Evolutionary conservation across 1,140 invertebrate genomes (phyloP).

Genomic region (Drosophila fuyamai): DNA sequence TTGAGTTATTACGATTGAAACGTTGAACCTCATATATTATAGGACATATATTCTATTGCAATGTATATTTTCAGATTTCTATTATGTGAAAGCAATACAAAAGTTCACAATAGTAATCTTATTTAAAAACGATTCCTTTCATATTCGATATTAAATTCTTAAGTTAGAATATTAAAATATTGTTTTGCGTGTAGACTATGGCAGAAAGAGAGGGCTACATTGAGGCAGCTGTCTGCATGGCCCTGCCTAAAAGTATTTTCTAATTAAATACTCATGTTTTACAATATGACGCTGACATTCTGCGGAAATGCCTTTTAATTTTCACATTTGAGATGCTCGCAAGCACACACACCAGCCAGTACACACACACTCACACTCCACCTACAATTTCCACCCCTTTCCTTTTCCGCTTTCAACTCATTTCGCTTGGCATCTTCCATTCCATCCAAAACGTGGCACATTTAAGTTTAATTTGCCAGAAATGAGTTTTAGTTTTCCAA

Average conservation of each 20-base stretch:
- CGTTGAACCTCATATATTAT: too few relatives aligned
- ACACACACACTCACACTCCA: constrained; percentile 12
- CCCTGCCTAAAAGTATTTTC: constrained; percentile 75
- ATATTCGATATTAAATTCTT: too few relatives aligned
- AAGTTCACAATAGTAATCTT: too few relatives aligned
- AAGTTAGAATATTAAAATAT: too few relatives aligned
- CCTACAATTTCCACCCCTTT: constrained; percentile 20
- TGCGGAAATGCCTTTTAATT: constrained; percentile 84
- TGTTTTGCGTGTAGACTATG: not conserved
- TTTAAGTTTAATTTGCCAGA: constrained; percentile 83
- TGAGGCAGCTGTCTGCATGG: constrained; percentile 23
- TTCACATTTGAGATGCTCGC: constrained; percentile 74
- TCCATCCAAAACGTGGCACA: constrained; percentile 61
- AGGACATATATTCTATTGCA: too few relatives aligned
- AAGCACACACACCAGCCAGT: constrained; percentile 10
- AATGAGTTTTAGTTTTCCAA: constrained; percentile 81
- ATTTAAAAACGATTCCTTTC: too few relatives aligned
- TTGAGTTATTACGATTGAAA: too few relatives aligned
- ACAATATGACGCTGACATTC: constrained; percentile 84
- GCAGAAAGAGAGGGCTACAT: not conserved
- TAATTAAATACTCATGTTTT: constrained; percentile 84
- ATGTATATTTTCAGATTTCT: too few relatives aligned
- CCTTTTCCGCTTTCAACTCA: constrained; percentile 50
- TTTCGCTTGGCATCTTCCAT: constrained; percentile 58
- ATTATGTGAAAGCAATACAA: too few relatives aligned